Evolutionary conservation across 23 tunicate genomes (phyloP).

Genomic region (Oikopleura vanhoeffeni): DNA sequence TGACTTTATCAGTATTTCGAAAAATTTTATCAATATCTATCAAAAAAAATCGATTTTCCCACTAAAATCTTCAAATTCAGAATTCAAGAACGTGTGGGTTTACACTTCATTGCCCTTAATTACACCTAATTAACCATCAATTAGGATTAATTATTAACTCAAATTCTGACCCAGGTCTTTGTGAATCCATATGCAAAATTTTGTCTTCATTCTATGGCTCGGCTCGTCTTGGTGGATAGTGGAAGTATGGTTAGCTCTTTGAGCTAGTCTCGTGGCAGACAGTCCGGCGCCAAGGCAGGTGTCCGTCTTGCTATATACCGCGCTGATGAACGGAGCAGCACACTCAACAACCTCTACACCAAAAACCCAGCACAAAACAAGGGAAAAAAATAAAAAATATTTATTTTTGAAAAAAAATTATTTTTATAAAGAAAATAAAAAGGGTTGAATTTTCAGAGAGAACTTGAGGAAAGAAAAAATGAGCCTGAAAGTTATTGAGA

Average conservation of each 20-base stretch:
- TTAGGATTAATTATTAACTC: no score
- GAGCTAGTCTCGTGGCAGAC: slow-evolving; percentile 7
- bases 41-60: no score
- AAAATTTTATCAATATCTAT: no score
- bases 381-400: background rate
- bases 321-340: background rate
- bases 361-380: background rate
- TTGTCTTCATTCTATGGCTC: no score
- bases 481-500: background rate
- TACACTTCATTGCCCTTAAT: no score
- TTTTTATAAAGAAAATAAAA: background rate
- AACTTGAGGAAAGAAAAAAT: background rate
- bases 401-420: no score
- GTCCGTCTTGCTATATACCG: background rate
- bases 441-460: background rate
- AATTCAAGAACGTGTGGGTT: no score
- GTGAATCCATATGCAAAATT: no score
- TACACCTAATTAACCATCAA: no score
- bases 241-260: background rate
- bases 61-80: no score
- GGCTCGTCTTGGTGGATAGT: background rate
- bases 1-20: no score
- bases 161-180: no score
- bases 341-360: background rate
- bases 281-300: slow-evolving; percentile 9